Evolutionary conservation across 2,797 vertebrate genomes (phyloP).

Genomic region (Sylvia borin): DNA sequence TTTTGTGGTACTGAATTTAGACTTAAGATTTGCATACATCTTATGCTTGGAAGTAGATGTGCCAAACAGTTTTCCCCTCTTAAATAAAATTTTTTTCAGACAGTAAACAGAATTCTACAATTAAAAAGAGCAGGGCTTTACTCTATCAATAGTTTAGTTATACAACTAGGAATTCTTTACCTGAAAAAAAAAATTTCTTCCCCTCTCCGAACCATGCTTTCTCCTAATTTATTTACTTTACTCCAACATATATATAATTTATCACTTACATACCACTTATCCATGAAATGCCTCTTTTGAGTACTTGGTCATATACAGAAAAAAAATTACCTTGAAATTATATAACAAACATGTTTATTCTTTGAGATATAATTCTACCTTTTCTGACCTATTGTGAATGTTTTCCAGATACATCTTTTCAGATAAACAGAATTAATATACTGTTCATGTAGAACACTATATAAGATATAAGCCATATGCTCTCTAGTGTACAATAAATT

Average conservation of each 20-base stretch:
- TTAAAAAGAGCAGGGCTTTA: neutral
- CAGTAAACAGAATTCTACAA: neutral
- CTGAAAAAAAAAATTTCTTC: neutral
- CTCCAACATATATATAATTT: neutral
- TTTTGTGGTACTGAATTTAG: neutral
- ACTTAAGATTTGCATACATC: neutral
- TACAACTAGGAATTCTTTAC: neutral
- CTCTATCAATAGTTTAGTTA: neutral
- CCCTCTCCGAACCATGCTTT: accelerated
- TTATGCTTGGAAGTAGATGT: neutral
- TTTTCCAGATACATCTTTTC: neutral
- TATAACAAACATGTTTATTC: neutral
- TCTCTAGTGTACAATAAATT: neutral
- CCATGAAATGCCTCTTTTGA: neutral
- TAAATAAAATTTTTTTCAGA: neutral
- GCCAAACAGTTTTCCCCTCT: neutral
- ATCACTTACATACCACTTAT: neutral
- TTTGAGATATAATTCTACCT: neutral
- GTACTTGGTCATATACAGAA: neutral
- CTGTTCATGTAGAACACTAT: neutral
- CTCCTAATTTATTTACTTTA: neutral
- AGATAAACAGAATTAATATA: neutral
- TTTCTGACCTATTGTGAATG: neutral
- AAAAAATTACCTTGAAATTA: neutral
- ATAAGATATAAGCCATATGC: neutral